Evolutionary conservation across 2,797 vertebrate species (phyloP).

Genomic region (Sebastes matsubarae): DNA sequence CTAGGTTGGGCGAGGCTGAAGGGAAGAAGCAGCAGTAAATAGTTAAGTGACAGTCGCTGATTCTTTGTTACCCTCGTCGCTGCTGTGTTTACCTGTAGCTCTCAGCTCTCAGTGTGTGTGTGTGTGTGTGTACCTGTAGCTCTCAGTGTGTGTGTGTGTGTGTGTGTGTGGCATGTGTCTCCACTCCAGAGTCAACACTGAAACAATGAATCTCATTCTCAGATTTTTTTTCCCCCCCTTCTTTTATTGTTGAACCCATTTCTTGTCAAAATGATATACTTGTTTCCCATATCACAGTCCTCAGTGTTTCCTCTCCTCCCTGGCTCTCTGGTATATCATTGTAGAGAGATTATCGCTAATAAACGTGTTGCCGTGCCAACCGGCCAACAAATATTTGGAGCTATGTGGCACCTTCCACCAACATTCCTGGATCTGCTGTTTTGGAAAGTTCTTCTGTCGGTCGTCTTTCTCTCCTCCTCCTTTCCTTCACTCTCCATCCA

Average conservation of each 20-base stretch:
- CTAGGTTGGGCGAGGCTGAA: constrained; percentile 34
- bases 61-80: constrained; percentile 17
- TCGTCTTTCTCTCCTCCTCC: constrained; percentile 32
- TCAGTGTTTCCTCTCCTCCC: constrained; percentile 22
- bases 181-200: constrained; percentile 46
- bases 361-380: constrained; percentile 85
- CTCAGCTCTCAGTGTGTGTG: constrained; percentile 23
- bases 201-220: constrained; percentile 17
- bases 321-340: constrained; percentile 64
- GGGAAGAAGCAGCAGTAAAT: constrained; percentile 40
- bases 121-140: not conserved
- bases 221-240: not conserved
- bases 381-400: constrained; percentile 93
- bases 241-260: not conserved
- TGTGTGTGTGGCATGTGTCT: constrained; percentile 5
- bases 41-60: constrained; percentile 60
- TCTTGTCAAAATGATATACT: not conserved
- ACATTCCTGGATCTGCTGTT: constrained; percentile 90
- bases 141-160: not conserved
- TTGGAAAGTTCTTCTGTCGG: constrained; percentile 85
- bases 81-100: constrained; percentile 38
- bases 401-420: constrained; percentile 90
- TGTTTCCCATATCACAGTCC: constrained; percentile 6
- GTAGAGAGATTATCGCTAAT: constrained; percentile 76
- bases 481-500: constrained; percentile 3